phyloP scores from a whole-genome alignment of 1,140 invertebrate genomes.

The Pseudomyrmex gracilis region DNA sequence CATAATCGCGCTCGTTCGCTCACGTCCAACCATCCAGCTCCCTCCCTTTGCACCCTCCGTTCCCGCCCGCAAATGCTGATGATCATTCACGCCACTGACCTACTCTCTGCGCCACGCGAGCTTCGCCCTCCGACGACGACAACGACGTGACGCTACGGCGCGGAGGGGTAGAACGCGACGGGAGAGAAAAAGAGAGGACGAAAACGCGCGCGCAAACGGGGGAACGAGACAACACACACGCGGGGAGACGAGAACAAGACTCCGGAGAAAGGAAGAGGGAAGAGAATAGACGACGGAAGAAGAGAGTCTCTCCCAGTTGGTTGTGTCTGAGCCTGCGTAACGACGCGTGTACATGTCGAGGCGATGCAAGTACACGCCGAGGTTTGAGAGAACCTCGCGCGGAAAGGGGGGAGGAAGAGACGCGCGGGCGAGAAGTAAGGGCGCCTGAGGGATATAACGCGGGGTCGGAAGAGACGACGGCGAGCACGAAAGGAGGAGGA shows the following conservation, averaged over 20 bases:
- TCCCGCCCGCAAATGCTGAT: slow-evolving; percentile 67
- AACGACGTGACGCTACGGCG: slow-evolving; percentile 28
- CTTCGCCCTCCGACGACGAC: slow-evolving; percentile 58
- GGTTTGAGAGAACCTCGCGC: slow-evolving; percentile 71
- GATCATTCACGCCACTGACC: slow-evolving; percentile 77
- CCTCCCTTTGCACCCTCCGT: slow-evolving; percentile 2
- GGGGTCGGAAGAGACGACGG: slow-evolving; percentile 42
- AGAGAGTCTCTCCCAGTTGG: slow-evolving; percentile 75
- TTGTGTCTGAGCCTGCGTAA: slow-evolving; percentile 83
- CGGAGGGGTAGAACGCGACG: slow-evolving; percentile 38
- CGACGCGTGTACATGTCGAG: slow-evolving; percentile 80
- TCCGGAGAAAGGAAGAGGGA: slow-evolving; percentile 50
- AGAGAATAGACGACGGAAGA: slow-evolving; percentile 19
- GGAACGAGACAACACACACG: slow-evolving; percentile 8
- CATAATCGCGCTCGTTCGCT: not conserved
- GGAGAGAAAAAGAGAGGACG: slow-evolving; percentile 58
- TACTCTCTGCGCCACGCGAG: slow-evolving; percentile 71
- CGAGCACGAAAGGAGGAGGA: slow-evolving; percentile 56
- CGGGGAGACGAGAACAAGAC: slow-evolving; percentile 57
- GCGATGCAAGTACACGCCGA: slow-evolving; percentile 80
- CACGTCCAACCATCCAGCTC: not conserved
- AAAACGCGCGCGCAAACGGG: slow-evolving; percentile 10
- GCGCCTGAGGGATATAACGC: slow-evolving; percentile 28
- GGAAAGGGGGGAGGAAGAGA: slow-evolving; percentile 42
- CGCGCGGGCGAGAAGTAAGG: slow-evolving; percentile 20